These are phyloP conservation scores for Trypoxylus dichotomus DNA, from an alignment of 1,140 invertebrate species.

Conservation along the genomic window DNA sequence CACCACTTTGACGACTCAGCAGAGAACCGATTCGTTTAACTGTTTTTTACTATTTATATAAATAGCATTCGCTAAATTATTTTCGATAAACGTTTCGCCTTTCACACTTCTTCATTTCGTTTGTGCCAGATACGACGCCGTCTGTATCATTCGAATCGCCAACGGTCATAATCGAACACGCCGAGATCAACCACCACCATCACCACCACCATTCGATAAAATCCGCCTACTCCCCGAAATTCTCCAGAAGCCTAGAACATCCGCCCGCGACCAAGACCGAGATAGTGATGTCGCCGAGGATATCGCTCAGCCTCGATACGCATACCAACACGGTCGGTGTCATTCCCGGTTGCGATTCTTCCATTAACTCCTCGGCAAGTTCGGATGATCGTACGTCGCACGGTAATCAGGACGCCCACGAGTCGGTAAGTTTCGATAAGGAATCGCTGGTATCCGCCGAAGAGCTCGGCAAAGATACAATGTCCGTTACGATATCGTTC, in stretches of 20 bases:
- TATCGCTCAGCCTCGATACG: conserved; percentile 48
- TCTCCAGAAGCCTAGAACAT: conserved; percentile 49
- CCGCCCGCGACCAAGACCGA: conserved; percentile 33
- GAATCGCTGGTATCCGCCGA: conserved; percentile 42
- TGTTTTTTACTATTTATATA: too few relatives aligned
- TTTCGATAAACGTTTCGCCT: too few relatives aligned
- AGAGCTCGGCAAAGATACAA: conserved; percentile 32
- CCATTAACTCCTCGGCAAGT: conserved; percentile 14
- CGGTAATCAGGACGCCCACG: not conserved
- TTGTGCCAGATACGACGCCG: conserved; percentile 25
- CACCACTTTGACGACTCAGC: too few relatives aligned
- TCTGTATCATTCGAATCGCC: conserved; percentile 31
- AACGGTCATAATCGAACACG: conserved; percentile 34
- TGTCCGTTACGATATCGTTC: conserved; percentile 41
- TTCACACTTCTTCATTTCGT: not conserved
- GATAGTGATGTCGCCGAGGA: conserved; percentile 40
- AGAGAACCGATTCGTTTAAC: too few relatives aligned
- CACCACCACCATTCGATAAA: conserved; percentile 14
- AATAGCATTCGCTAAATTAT: too few relatives aligned
- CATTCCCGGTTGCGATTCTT: conserved; percentile 1
- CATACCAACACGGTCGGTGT: not conserved
- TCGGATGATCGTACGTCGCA: not conserved
- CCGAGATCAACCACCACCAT: conserved; percentile 28
- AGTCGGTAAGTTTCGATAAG: conserved; percentile 41
- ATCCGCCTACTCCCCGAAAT: conserved; percentile 35